These are phyloP conservation scores for Cliona cf. orientalis DNA, from an alignment of 37 sponge, comb jelly and placozoan species.

Conservation along the genomic window DNA sequence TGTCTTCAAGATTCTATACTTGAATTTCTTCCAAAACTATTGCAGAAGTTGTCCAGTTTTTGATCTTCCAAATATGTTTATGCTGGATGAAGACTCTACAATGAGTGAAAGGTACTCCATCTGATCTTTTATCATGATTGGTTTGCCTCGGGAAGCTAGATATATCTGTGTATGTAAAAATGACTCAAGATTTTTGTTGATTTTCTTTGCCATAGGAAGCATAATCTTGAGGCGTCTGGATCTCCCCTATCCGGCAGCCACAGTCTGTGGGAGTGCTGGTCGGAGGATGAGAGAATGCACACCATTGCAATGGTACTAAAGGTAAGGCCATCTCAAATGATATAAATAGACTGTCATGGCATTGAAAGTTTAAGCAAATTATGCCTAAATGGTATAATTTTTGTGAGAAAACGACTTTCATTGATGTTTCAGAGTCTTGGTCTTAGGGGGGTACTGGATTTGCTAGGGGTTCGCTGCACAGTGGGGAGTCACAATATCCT, in stretches of 20 bases:
- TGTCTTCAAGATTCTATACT: no score
- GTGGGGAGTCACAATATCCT: slow-evolving; percentile 55
- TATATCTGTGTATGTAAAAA: background rate
- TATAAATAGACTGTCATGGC: background rate
- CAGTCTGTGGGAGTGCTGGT: slow-evolving; percentile 47
- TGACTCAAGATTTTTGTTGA: background rate
- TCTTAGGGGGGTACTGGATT: slow-evolving; percentile 73
- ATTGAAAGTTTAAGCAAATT: background rate
- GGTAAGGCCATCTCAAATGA: background rate
- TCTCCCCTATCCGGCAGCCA: slow-evolving; percentile 13
- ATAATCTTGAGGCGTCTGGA: slow-evolving; percentile 26
- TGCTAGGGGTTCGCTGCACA: slow-evolving; percentile 70
- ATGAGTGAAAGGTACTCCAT: slow-evolving; percentile 26
- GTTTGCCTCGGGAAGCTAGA: background rate
- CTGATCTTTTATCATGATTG: background rate
- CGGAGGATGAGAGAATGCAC: slow-evolving; percentile 38
- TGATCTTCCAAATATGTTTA: slow-evolving; percentile 62
- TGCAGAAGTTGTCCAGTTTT: slow-evolving; percentile 53
- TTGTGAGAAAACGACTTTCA: background rate
- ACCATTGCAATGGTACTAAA: background rate
- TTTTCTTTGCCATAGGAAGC: background rate
- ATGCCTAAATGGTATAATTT: background rate
- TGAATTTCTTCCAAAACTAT: background rate
- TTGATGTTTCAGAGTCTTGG: slow-evolving; percentile 36
- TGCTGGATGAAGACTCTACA: slow-evolving; percentile 59